Base-by-base conservation (phyloP, 1,140 invertebrate species). In the Platyscapa corneri region DNA sequence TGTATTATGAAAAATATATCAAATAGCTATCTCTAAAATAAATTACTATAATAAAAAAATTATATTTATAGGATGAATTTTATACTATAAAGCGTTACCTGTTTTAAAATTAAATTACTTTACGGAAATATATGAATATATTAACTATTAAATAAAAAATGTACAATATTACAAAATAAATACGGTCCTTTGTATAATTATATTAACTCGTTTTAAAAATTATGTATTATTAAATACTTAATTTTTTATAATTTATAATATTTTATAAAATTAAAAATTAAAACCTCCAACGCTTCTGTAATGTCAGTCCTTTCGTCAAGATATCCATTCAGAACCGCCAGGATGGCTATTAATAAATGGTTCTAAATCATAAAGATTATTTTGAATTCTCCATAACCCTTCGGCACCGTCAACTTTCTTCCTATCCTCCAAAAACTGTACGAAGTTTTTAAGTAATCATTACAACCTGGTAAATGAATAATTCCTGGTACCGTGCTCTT, bases 291-390 rank as follows among this genome's bases (percentile, higher is more conserved):
- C 7, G 95, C 94, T 91, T 97, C 96, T 0, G 96, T 97, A 46
- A 97, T 96, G 88, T 97, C 96, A 0, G 95, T 96, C 95, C 96
- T 89, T 95, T 95, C 7, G 96, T 96, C 7, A 96, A 81, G 94
- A 89, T 14, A 97, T 90, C 97, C 97, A 97, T 89, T 96, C 95
- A 18, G 91, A 77, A 27, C 97, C 97, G 49, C 97, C 97, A n/a
- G 97, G 97, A 94, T 98, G 97, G 32, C 89, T 94, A 0, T 94
- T 86, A 0, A 96, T 91, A 88, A 97, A 98, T 32, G 93, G 91
- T 10, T 91, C 94, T 27, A 98, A 93, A 91, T 98, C 96, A 89
- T 98, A 98, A 0, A 98, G 93, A 65, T 93, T 93, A 91, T 97
- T 94, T 87, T 95, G 94, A 27, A 98, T 94, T 83, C 97, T 93